Percentiles rank a stretch among this genome's conserved stretches.
Evolutionary conservation across 2,113 vertebrate species (phyloP).

Genomic region (Aegotheles bennettii): DNA sequence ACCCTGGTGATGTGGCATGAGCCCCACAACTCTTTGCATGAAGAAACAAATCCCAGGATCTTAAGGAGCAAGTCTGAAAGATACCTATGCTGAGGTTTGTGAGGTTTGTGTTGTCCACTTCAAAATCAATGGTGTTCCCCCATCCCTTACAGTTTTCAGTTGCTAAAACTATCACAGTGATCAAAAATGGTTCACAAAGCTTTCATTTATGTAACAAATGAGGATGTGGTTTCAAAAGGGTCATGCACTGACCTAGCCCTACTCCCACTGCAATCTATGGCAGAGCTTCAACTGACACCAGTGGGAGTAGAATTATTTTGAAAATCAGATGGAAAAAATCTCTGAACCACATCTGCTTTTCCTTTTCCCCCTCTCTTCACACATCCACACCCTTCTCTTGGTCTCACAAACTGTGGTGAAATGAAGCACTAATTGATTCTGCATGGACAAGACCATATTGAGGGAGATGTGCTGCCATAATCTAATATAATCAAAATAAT

Average conservation of each 20-base stretch:
- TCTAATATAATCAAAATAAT: constrained; percentile 47
- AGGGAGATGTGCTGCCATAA: constrained; percentile 3
- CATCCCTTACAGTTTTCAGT: background rate
- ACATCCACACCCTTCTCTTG: background rate
- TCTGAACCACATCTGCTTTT: background rate
- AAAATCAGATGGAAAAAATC: background rate
- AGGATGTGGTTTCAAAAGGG: background rate
- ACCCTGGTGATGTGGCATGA: background rate
- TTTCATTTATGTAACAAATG: background rate
- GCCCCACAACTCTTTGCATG: background rate
- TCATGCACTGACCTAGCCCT: background rate
- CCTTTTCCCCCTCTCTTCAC: background rate
- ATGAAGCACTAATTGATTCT: constrained; percentile 19
- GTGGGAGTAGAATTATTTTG: background rate
- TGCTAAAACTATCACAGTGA: background rate
- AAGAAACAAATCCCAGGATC: background rate
- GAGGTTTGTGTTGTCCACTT: background rate
- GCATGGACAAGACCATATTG: background rate
- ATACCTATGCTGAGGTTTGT: background rate
- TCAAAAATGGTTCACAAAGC: background rate
- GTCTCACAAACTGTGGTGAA: background rate
- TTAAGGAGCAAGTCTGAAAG: background rate
- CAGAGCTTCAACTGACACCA: background rate
- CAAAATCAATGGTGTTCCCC: background rate
- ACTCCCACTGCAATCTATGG: background rate